Evolutionary conservation across 2,888 invertebrate genomes (phyloP).

Genomic region (Orthonevra nobilis): DNA sequence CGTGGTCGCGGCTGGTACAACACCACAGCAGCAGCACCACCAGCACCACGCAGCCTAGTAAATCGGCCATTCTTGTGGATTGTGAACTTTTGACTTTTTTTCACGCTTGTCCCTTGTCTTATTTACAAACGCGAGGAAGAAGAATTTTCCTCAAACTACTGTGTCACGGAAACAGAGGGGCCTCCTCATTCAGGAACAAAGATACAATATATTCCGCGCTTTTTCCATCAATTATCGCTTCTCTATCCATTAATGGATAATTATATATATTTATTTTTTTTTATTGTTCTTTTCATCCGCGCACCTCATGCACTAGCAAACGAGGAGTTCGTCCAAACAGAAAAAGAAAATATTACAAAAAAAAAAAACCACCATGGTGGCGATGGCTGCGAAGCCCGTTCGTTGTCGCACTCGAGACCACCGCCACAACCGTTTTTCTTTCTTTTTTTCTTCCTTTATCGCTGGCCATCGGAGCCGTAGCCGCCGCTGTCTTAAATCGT

Average conservation of each 20-base stretch:
- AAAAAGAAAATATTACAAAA: neutral
- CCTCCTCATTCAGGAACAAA: conserved; percentile 41
- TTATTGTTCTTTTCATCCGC: conserved; percentile 29
- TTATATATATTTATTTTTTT: conserved; percentile 8
- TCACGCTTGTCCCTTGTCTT: conserved; percentile 22
- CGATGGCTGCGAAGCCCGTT: conserved; percentile 57
- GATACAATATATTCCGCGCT: conserved; percentile 57
- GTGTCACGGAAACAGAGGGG: conserved; percentile 17
- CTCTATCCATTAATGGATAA: conserved; percentile 43
- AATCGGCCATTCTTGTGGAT: conserved; percentile 33
- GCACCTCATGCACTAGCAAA: conserved; percentile 52
- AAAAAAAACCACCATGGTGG: conserved; percentile 64
- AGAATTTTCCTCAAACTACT: conserved; percentile 14
- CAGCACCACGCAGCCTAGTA: conserved; percentile 46
- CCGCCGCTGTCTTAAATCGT: conserved; percentile 11
- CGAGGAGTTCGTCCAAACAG: too few relatives aligned
- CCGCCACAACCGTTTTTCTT: conserved; percentile 58
- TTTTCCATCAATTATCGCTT: conserved; percentile 57
- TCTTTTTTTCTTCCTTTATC: conserved; percentile 49
- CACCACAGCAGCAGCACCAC: conserved; percentile 7
- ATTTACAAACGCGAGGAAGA: conserved; percentile 57
- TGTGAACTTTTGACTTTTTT: too few relatives aligned
- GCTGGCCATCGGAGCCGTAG: conserved; percentile 26
- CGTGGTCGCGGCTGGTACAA: conserved; percentile 43
- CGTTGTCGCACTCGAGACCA: conserved; percentile 56